Conservation (phyloP, 2,113 vertebrate genomes). For the Pluvianellus socialis region DNA sequence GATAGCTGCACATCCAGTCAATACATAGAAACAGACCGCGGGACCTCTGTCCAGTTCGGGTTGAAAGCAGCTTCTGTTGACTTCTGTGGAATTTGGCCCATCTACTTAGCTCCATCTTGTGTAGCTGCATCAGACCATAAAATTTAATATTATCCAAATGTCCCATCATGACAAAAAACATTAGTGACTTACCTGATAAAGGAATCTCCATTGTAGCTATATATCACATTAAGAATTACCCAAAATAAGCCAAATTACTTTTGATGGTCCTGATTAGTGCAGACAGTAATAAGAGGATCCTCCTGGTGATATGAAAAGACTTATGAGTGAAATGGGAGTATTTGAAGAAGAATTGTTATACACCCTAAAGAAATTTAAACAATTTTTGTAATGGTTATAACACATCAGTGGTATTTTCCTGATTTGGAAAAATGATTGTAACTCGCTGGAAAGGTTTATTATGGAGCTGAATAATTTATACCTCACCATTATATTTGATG, state of each 20-base stretch:
- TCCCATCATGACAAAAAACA: background rate
- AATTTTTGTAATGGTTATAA: conserved; percentile 60
- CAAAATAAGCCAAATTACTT: background rate
- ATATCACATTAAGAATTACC: background rate
- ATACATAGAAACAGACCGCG: background rate
- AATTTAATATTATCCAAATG: background rate
- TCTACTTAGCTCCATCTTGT: background rate
- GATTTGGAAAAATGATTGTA: conserved; percentile 64
- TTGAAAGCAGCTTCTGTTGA: background rate
- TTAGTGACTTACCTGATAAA: background rate
- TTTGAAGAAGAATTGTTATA: conserved; percentile 43
- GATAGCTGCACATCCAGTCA: background rate
- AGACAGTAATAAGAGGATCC: background rate
- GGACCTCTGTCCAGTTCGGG: background rate
- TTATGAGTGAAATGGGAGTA: background rate
- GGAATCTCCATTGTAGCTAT: background rate
- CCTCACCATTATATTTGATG: conserved; percentile 41
- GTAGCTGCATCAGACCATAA: background rate
- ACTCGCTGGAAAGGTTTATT: conserved; percentile 54
- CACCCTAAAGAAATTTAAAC: conserved; percentile 66
- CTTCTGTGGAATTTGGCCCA: background rate
- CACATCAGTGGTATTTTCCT: conserved; percentile 59
- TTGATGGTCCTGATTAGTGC: background rate
- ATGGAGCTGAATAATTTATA: conserved; percentile 66
- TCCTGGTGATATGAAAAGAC: background rate